Conservation (phyloP, 1,140 invertebrate genomes). For the Eupristina koningsbergeri region DNA sequence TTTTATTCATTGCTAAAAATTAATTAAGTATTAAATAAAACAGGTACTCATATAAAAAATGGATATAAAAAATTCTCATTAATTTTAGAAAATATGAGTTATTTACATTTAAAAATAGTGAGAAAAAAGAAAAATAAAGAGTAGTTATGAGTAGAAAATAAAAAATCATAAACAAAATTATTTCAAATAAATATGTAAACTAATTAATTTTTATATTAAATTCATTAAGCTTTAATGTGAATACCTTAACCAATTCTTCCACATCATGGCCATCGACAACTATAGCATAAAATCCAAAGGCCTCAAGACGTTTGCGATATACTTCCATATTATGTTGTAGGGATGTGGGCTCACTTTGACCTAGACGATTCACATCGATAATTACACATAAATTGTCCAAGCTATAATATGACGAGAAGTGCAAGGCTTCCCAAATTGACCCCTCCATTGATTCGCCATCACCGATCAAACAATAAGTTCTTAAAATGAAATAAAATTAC, state of each 20-base stretch:
- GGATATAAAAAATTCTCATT: no score
- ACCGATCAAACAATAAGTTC: conserved; percentile 95
- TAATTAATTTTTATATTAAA: no score
- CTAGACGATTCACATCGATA: conserved; percentile 97
- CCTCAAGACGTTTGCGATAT: conserved; percentile 89
- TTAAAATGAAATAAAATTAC: conserved; percentile 68
- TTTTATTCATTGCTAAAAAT: no score
- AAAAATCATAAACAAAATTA: no score
- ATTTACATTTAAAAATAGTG: no score
- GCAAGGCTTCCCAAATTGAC: conserved; percentile 97
- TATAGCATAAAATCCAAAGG: conserved; percentile 94
- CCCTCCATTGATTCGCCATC: conserved; percentile 99
- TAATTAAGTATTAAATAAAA: no score
- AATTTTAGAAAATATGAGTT: no score
- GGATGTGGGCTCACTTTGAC: conserved; percentile 95
- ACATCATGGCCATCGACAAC: conserved; percentile 98
- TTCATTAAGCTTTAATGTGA: no score
- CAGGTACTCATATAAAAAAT: no score
- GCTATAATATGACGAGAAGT: conserved; percentile 95
- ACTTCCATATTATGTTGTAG: conserved; percentile 93
- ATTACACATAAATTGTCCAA: conserved; percentile 97
- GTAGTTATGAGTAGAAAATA: no score
- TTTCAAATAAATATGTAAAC: no score
- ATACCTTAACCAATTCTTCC: conserved; percentile 86
- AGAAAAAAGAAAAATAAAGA: no score